Conservation (phyloP, 1,140 invertebrate species). For the Leucophenga varia region DNA sequence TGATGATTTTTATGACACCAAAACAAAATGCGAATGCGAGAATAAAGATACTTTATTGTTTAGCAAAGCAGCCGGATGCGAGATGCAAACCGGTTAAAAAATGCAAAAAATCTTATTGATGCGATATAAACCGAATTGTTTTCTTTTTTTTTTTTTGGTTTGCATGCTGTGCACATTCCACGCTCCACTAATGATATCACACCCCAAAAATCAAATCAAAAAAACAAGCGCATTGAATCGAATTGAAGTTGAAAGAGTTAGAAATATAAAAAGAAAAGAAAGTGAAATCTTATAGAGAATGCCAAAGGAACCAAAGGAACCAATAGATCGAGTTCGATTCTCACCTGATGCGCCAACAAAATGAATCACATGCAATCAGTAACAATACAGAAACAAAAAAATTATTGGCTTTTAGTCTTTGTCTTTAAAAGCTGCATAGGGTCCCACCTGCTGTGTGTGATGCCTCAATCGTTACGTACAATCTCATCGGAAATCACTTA, state of each 20-base stretch:
- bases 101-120: constrained; percentile 18
- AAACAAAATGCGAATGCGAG: constrained; percentile 10
- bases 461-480: constrained; percentile 50
- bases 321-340: constrained; percentile 21
- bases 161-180: background rate
- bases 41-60: background rate
- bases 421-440: background rate
- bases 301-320: too few species aligned
- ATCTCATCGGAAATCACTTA: constrained; percentile 57
- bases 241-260: constrained; percentile 7
- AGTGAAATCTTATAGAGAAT: constrained; percentile 40
- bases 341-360: constrained; percentile 42
- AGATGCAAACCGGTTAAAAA: constrained; percentile 15
- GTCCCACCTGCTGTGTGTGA: constrained; percentile 47
- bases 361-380: constrained; percentile 13
- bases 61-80: background rate
- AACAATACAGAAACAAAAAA: constrained; percentile 7
- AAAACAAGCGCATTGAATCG: too few species aligned
- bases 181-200: constrained; percentile 50
- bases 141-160: background rate
- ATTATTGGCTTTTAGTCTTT: background rate
- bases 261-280: constrained; percentile 19
- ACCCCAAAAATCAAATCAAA: constrained; percentile 32
- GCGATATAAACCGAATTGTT: too few species aligned
- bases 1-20: constrained; percentile 47